A percentile compares a stretch with the other conserved stretches of the same genome.
Conservation (phyloP, 2,797 vertebrate species). For the Smutsia temminckii region DNA sequence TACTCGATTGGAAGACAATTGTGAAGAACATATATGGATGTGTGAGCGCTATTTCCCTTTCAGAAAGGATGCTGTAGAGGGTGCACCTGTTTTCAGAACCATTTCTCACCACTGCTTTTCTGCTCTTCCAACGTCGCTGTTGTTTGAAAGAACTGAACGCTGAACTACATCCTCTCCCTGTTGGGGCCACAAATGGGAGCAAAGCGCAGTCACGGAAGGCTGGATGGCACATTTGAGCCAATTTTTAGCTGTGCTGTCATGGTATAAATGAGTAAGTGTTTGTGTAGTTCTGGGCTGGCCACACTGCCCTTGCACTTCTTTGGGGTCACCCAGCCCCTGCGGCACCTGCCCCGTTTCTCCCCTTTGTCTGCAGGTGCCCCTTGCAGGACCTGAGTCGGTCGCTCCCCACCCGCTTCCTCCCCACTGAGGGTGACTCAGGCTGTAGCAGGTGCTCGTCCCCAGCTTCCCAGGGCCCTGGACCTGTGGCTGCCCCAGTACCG, state of each 20-base stretch:
- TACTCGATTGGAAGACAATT: rapidly evolving
- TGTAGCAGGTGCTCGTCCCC: no score
- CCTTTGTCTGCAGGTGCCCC: no score
- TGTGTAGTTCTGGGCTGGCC: rapidly evolving
- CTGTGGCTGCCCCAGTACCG: no score
- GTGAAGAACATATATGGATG: rapidly evolving
- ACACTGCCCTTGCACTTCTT: rapidly evolving
- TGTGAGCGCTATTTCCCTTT: rapidly evolving
- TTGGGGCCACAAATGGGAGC: rapidly evolving
- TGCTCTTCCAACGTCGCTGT: neutral
- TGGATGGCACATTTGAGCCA: rapidly evolving
- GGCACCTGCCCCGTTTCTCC: rapidly evolving
- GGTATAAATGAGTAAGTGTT: rapidly evolving
- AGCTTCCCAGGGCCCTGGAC: no score
- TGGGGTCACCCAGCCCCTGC: rapidly evolving
- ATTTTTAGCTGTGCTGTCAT: rapidly evolving
- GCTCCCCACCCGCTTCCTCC: no score
- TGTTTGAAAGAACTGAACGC: neutral
- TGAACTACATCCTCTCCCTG: rapidly evolving
- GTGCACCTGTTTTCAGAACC: no score
- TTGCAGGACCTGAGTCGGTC: no score
- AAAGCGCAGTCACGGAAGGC: rapidly evolving
- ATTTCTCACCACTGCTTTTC: neutral
- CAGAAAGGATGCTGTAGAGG: neutral
- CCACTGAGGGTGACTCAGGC: no score